phyloP scores from a whole-genome alignment of 2,888 invertebrate genomes.

The Elysia crispata region DNA sequence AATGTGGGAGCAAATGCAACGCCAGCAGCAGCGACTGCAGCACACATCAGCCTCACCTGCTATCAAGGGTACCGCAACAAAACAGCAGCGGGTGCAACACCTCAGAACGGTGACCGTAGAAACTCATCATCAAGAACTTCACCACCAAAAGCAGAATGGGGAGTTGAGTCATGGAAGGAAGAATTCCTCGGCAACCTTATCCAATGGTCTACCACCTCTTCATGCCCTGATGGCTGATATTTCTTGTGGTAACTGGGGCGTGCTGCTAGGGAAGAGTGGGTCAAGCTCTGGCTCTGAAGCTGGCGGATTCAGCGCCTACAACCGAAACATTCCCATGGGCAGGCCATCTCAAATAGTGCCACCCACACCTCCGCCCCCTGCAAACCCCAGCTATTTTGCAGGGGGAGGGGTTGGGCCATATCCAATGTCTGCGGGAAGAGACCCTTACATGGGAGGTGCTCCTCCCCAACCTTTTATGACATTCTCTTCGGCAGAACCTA shows the following conservation, averaged over 20 bases:
- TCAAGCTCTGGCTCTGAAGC: conserved; percentile 43
- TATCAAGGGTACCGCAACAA: conserved; percentile 11
- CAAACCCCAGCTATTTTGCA: background rate
- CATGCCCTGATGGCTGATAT: conserved; percentile 46
- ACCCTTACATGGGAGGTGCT: background rate
- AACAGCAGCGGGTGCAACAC: background rate
- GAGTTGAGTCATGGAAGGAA: no score
- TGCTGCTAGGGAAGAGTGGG: conserved; percentile 44
- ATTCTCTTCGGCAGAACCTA: no score
- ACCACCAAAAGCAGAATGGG: no score
- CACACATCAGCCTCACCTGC: background rate
- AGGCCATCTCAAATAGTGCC: conserved; percentile 13
- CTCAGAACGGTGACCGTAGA: conserved; percentile 51
- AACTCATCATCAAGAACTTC: conserved; percentile 41
- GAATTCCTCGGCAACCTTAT: no score
- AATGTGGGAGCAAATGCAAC: background rate
- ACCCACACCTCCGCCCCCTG: conserved; percentile 10
- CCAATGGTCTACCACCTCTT: conserved; percentile 22
- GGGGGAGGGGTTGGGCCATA: conserved; percentile 28
- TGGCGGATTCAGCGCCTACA: conserved; percentile 24
- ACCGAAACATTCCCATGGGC: conserved; percentile 33
- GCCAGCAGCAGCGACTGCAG: conserved; percentile 24
- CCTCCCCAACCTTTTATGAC: background rate
- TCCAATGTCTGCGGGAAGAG: background rate
- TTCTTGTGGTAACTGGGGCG: conserved; percentile 47